Evolutionary conservation across 2,888 invertebrate species (phyloP).

Genomic region (Erebia palarica): DNA sequence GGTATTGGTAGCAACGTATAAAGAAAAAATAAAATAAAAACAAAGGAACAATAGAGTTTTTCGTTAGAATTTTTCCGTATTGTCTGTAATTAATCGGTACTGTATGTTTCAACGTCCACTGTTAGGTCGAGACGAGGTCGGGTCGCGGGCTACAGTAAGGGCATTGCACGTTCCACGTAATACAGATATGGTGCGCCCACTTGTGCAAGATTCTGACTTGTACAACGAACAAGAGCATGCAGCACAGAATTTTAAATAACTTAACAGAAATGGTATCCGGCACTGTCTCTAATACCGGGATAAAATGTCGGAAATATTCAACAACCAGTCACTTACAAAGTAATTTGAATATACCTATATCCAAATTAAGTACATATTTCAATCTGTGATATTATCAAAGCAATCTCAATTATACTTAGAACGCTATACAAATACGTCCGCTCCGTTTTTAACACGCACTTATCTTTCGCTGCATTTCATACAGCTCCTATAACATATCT

Average conservation of each 20-base stretch:
- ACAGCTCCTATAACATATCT: too few species aligned
- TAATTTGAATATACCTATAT: too few species aligned
- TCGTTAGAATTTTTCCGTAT: constrained; percentile 2
- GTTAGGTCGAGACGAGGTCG: constrained; percentile 30
- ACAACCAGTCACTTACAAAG: too few species aligned
- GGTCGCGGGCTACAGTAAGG: constrained; percentile 37
- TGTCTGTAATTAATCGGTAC: not conserved
- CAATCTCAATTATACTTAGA: too few species aligned
- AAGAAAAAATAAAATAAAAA: not conserved
- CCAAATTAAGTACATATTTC: too few species aligned
- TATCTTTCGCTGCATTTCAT: too few species aligned
- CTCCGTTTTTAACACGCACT: too few species aligned
- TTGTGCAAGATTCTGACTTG: constrained; percentile 50
- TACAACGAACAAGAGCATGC: constrained; percentile 73
- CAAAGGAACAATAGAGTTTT: constrained; percentile 7
- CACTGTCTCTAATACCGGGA: not conserved
- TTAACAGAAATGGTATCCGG: not conserved
- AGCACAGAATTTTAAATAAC: not conserved
- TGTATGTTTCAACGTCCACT: constrained; percentile 36
- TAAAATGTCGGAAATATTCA: too few species aligned
- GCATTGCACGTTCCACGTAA: constrained; percentile 38
- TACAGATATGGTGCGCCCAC: constrained; percentile 43
- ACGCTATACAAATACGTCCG: too few species aligned
- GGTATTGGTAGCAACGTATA: not conserved
- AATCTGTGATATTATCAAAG: too few species aligned